Conservation (phyloP, 2,888 invertebrate genomes). For the Mythimna impura region DNA sequence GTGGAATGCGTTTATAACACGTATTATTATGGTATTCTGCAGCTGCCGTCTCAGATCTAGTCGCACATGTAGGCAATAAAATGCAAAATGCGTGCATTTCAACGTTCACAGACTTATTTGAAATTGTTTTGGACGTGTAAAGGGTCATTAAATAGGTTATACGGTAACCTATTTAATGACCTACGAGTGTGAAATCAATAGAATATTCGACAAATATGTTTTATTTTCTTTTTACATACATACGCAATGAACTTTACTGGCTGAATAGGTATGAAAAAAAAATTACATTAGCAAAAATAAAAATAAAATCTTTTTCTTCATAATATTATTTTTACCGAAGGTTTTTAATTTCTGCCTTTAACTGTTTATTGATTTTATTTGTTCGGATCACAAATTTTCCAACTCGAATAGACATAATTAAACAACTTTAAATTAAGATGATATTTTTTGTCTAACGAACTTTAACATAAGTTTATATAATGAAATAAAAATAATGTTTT, state of each 20-base stretch:
- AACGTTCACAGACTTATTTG: constrained; percentile 1
- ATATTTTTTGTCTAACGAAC: too few relatives aligned
- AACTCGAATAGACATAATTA: not conserved
- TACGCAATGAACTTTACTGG: not conserved
- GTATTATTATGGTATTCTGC: constrained; percentile 31
- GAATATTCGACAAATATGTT: too few relatives aligned
- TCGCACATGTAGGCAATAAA: constrained; percentile 29
- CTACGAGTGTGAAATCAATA: not conserved
- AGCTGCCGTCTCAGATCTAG: constrained; percentile 25
- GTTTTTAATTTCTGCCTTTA: not conserved
- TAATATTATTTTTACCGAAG: not conserved
- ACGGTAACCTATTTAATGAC: not conserved
- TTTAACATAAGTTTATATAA: too few relatives aligned
- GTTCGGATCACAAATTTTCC: accelerated
- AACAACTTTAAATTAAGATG: not conserved
- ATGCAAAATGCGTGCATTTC: constrained; percentile 30
- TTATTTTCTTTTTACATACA: not conserved
- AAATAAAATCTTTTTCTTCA: not conserved
- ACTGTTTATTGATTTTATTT: not conserved
- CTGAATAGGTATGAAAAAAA: not conserved
- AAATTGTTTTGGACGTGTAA: constrained; percentile 12
- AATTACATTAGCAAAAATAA: too few relatives aligned
- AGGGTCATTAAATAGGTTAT: not conserved
- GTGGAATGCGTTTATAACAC: constrained; percentile 44
- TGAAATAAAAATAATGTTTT: too few relatives aligned